Evolutionary conservation across 2,113 vertebrate species (phyloP).

Genomic region (Antennarius striatus): DNA sequence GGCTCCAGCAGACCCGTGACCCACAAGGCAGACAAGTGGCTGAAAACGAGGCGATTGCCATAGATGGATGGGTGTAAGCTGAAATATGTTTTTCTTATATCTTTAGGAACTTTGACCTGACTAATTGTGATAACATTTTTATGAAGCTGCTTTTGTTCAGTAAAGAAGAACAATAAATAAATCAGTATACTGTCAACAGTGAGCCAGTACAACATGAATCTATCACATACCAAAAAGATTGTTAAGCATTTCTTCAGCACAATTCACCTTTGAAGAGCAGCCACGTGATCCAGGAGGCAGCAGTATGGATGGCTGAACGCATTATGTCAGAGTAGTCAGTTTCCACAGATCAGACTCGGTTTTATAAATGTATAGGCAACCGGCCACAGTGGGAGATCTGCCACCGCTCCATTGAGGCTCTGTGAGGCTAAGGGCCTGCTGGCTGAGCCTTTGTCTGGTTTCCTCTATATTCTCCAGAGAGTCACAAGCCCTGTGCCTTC

Average conservation of each 20-base stretch:
- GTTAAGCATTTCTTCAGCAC: slow-evolving; percentile 54
- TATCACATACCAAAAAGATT: slow-evolving; percentile 28
- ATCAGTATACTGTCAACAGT: slow-evolving; percentile 10
- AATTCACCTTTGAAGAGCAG: slow-evolving; percentile 55
- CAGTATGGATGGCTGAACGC: slow-evolving; percentile 70
- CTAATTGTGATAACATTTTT: too few relatives aligned
- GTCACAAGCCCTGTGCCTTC: slow-evolving; percentile 52
- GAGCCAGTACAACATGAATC: slow-evolving; percentile 23
- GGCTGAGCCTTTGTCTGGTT: slow-evolving; percentile 70
- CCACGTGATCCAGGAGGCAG: slow-evolving; percentile 39
- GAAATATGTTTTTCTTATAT: too few relatives aligned
- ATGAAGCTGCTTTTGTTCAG: too few relatives aligned
- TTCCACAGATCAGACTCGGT: slow-evolving; percentile 65
- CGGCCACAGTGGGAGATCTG: slow-evolving; percentile 63
- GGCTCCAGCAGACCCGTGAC: too few relatives aligned
- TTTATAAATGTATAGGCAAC: slow-evolving; percentile 64
- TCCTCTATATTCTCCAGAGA: slow-evolving; percentile 61
- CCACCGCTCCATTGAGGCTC: slow-evolving; percentile 63
- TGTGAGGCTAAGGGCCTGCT: slow-evolving; percentile 59
- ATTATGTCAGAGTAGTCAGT: slow-evolving; percentile 55
- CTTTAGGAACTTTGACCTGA: too few relatives aligned
- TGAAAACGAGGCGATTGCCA: too few relatives aligned
- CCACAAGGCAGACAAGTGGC: too few relatives aligned
- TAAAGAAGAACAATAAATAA: not conserved
- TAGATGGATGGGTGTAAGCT: too few relatives aligned